Evolutionary conservation across 2,113 vertebrate species (phyloP), one percentile per base, ranked within the genome.

Genomic region (Okapia johnstoni): DNA sequence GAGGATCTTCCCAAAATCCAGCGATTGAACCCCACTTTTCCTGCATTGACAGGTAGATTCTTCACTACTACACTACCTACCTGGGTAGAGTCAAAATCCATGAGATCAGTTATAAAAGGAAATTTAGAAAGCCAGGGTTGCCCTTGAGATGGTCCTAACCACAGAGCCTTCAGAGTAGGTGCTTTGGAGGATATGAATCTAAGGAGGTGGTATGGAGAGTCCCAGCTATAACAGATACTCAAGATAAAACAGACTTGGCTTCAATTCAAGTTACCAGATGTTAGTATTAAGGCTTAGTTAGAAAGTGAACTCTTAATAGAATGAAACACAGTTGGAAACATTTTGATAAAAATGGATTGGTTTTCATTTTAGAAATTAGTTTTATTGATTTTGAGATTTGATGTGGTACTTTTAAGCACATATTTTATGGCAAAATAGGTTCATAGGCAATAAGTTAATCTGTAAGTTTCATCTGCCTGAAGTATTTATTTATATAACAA

Each of bases 361-460:
- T 40, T 94, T 76, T 91, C 80, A 91, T 54, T 96, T 96, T 95
- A 96, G 83, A 97, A 97, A 97, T 96, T 96, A 96, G 96, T 87
- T 94, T 96, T n/a, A 92, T 94, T 88, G 95, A 97, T 94, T 94
- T 70, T 48, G 48, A 60, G n/a, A 15, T 93, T 54, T 90, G 40
- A 16, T 13, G 0, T 21, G 21, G 21, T 83, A 5, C 66, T 92
- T 96, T 84, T 80, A 54, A 81, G 77, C 26, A 94, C 19, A 30
- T 88, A 77, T 90, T 61, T 50, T 58, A 21, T 16, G 28, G 70
- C 36, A 28, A 76, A 11, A 36, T 77, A 66, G 3, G 0, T 26
- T 17, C 33, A 86, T n/a, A 57, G 36, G 60, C 43, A 76, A 86
- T 90, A 92, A 87, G 23, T 94, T 86, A 50, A 50, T 91, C 26